phyloP scores from a whole-genome alignment of 2,113 vertebrate species.

The Artemisiospiza belli region DNA sequence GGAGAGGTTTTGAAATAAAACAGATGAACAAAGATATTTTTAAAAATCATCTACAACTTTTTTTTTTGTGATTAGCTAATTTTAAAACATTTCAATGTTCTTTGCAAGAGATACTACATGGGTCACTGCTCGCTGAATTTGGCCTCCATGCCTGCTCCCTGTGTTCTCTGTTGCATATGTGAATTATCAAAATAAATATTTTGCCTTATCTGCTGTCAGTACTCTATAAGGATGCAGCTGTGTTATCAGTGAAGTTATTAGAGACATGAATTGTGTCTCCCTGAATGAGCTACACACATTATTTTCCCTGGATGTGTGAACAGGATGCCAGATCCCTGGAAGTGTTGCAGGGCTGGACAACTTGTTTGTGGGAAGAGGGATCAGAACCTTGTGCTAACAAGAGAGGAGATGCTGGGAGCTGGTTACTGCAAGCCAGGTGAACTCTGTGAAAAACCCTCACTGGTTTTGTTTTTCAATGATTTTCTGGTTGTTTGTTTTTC shows the following conservation, averaged over 20 bases:
- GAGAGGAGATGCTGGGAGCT: background rate
- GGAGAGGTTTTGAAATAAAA: background rate
- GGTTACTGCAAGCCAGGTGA: background rate
- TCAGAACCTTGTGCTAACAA: accelerated
- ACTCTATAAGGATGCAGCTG: background rate
- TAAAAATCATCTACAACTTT: background rate
- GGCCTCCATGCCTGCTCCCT: background rate
- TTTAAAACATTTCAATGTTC: background rate
- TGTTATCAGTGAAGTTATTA: background rate
- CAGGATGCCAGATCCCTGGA: background rate
- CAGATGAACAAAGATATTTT: background rate
- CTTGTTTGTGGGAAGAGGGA: background rate
- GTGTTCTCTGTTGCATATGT: background rate
- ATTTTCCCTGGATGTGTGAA: background rate
- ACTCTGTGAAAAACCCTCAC: background rate
- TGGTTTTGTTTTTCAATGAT: accelerated
- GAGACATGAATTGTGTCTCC: background rate
- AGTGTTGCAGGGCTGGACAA: background rate
- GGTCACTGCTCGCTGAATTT: background rate
- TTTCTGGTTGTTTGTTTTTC: background rate
- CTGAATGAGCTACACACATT: background rate
- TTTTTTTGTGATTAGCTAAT: background rate
- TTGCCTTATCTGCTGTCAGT: background rate
- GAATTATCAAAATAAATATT: background rate
- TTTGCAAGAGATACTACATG: background rate